Evolutionary conservation across 2,797 vertebrate species (phyloP).

Genomic region (Helarctos malayanus): DNA sequence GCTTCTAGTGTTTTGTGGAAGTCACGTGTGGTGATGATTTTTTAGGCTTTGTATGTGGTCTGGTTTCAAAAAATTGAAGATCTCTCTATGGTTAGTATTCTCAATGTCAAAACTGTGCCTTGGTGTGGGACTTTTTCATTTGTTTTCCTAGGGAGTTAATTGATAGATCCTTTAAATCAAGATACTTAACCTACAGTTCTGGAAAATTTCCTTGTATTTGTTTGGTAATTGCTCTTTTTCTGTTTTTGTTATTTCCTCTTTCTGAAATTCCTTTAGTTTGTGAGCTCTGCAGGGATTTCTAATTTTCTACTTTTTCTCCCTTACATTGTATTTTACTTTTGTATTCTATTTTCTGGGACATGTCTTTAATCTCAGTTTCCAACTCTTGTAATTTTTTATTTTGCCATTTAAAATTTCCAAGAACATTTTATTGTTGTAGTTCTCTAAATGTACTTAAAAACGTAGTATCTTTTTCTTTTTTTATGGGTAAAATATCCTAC

Average conservation of each 20-base stretch:
- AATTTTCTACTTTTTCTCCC: not conserved
- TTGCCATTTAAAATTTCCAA: slow-evolving; percentile 53
- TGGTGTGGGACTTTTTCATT: not conserved
- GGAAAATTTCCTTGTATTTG: not conserved
- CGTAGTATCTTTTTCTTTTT: slow-evolving; percentile 27
- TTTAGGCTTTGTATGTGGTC: not conserved
- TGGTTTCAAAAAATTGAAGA: slow-evolving; percentile 27
- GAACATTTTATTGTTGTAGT: not conserved
- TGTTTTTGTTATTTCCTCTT: not conserved
- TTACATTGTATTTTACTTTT: not conserved
- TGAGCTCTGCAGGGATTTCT: slow-evolving; percentile 2
- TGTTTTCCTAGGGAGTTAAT: slow-evolving; percentile 32
- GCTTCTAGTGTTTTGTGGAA: not conserved
- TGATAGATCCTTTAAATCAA: not conserved
- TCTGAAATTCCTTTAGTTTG: slow-evolving; percentile 27
- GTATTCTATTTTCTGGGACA: not conserved
- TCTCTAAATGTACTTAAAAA: slow-evolving; percentile 60
- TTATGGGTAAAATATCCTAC: not conserved
- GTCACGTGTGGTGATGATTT: not conserved
- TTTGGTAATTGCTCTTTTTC: not conserved
- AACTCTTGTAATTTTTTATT: not conserved
- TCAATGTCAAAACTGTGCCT: not conserved
- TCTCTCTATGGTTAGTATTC: not conserved
- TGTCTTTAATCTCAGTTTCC: not conserved
- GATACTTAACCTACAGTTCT: not conserved